These are phyloP conservation scores for Aleiodes alternator DNA, from an alignment of 2,888 invertebrate species.

Conservation along the genomic window DNA sequence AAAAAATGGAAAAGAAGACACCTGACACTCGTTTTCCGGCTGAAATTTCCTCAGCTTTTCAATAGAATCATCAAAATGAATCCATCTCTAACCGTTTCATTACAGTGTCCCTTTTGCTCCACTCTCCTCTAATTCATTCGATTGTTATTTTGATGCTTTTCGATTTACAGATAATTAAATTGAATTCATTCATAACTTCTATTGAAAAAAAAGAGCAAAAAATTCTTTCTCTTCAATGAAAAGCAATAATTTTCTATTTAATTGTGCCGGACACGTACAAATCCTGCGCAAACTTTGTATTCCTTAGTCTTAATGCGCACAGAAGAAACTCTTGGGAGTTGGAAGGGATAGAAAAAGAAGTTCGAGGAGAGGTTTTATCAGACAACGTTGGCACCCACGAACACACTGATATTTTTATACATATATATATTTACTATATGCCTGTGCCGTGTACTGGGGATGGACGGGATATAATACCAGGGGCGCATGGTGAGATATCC, in stretches of 20 bases:
- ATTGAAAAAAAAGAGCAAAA: too few relatives aligned
- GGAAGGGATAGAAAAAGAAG: conserved; percentile 3
- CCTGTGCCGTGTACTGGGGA: neutral
- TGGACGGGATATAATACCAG: conserved; percentile 22
- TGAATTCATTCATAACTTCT: too few relatives aligned
- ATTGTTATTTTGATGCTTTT: too few relatives aligned
- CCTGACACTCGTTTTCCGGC: too few relatives aligned
- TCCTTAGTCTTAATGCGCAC: neutral
- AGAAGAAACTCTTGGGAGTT: conserved; percentile 22
- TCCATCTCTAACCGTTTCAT: too few relatives aligned
- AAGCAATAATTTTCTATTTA: neutral
- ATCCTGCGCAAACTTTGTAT: neutral
- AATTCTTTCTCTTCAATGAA: too few relatives aligned
- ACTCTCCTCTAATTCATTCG: too few relatives aligned
- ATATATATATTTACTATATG: neutral
- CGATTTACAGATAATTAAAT: too few relatives aligned
- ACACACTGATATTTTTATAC: neutral
- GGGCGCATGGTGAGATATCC: conserved; percentile 3
- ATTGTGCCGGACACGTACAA: conserved; percentile 16
- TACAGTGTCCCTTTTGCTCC: too few relatives aligned
- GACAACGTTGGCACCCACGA: neutral
- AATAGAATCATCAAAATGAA: too few relatives aligned
- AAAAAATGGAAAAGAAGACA: too few relatives aligned
- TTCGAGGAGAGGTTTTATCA: conserved; percentile 12
- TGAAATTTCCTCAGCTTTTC: too few relatives aligned